Conservation (phyloP, 2,797 vertebrate species). For the Lepus oiostolus region DNA sequence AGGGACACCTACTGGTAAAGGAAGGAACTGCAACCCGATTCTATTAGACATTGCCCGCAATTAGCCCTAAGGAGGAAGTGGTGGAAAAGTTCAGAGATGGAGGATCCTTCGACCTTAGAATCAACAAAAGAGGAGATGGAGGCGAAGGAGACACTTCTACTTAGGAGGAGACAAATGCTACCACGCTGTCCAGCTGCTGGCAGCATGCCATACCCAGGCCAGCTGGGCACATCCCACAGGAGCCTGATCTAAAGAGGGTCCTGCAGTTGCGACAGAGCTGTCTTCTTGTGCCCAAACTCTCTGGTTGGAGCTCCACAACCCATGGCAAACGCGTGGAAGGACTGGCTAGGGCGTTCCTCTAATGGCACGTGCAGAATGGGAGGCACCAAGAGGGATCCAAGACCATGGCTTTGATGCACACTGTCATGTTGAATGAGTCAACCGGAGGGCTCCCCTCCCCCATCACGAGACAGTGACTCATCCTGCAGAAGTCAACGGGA, state of each 20-base stretch:
- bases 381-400: too few species aligned
- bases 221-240: background rate
- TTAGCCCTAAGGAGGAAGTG: background rate
- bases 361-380: background rate
- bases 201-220: background rate
- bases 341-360: background rate
- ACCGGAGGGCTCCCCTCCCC: background rate
- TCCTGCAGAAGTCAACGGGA: background rate
- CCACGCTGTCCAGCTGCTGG: background rate
- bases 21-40: slow-evolving; percentile 22
- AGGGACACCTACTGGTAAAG: slow-evolving; percentile 66
- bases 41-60: background rate
- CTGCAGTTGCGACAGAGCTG: fast-evolving
- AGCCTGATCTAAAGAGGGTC: background rate
- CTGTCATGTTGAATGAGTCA: background rate
- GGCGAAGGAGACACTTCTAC: background rate
- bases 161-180: background rate
- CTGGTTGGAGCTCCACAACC: background rate
- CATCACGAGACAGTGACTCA: background rate
- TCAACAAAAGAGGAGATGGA: background rate
- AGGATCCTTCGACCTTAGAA: background rate
- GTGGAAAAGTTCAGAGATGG: background rate
- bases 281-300: background rate
- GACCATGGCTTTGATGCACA: fast-evolving
- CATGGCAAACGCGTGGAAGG: background rate